A percentile compares a stretch with the other conserved stretches of the same genome.
These are phyloP conservation scores for Andrena dorsata DNA, from an alignment of 2,888 invertebrate species.

Conservation along the genomic window DNA sequence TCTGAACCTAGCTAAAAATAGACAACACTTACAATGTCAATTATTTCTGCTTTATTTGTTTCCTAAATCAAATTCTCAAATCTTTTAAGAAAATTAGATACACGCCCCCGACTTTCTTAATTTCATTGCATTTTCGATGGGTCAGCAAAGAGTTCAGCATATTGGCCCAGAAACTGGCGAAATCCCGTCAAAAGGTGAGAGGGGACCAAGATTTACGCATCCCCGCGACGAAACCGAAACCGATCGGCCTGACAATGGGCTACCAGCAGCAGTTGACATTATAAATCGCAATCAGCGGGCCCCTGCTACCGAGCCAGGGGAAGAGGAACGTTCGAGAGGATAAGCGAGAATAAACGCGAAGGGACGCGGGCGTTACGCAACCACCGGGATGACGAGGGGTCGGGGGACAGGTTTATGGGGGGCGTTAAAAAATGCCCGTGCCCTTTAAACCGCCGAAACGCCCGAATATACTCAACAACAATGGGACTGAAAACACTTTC, in stretches of 20 bases:
- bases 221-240: slow-evolving; percentile 53
- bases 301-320: slow-evolving; percentile 46
- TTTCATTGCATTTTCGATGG: too few relatives aligned
- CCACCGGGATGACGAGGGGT: slow-evolving; percentile 41
- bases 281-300: slow-evolving; percentile 78
- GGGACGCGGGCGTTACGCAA: slow-evolving; percentile 61
- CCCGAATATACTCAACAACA: slow-evolving; percentile 12
- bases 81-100: too few relatives aligned
- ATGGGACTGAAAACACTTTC: not conserved
- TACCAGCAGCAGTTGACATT: slow-evolving; percentile 69
- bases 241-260: slow-evolving; percentile 68
- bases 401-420: slow-evolving; percentile 63
- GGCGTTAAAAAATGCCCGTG: slow-evolving; percentile 51
- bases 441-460: slow-evolving; percentile 60
- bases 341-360: slow-evolving; percentile 54
- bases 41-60: too few relatives aligned
- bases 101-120: too few relatives aligned
- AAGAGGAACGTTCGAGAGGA: slow-evolving; percentile 41
- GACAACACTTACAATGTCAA: too few relatives aligned
- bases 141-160: too few relatives aligned
- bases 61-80: too few relatives aligned
- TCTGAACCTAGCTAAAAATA: too few relatives aligned
- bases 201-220: slow-evolving; percentile 1
- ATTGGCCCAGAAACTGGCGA: not conserved
- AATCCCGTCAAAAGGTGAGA: not conserved